Conservation (phyloP, 2,888 invertebrate genomes). For the Antheraea assamensis region DNA sequence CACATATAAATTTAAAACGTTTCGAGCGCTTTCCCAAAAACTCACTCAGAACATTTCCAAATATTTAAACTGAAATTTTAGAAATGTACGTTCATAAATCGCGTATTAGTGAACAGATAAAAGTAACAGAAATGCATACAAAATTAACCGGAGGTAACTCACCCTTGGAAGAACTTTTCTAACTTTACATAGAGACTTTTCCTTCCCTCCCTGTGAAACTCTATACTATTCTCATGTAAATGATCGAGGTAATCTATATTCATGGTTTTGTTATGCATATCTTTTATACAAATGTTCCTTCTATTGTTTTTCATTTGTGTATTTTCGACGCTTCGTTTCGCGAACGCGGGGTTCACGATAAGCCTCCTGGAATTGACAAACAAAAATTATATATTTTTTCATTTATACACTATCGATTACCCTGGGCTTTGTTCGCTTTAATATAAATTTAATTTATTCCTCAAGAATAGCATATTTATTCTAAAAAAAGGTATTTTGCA, state of each 20-base stretch:
- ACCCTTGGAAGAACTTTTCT: conserved; percentile 84
- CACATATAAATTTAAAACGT: too few relatives aligned
- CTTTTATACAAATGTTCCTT: conserved; percentile 41
- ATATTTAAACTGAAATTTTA: too few relatives aligned
- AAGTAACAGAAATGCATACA: not conserved
- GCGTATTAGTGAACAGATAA: not conserved
- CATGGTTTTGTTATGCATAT: conserved; percentile 62
- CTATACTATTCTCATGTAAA: conserved; percentile 55
- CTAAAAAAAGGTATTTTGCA: too few relatives aligned
- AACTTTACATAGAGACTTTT: conserved; percentile 84
- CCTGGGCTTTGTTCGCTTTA: too few relatives aligned
- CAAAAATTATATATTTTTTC: not conserved
- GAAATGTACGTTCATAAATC: too few relatives aligned
- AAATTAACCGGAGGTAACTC: conserved; percentile 36
- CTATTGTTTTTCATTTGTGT: conserved; percentile 28
- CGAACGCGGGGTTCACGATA: conserved; percentile 74
- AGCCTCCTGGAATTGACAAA: conserved; percentile 53
- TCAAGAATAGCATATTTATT: too few relatives aligned
- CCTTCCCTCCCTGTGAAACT: conserved; percentile 84
- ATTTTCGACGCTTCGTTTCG: conserved; percentile 65
- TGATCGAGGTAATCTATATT: conserved; percentile 48
- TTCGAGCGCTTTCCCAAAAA: too few relatives aligned
- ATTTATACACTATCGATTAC: too few relatives aligned
- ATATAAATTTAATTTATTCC: too few relatives aligned
- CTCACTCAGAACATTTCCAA: too few relatives aligned